These are phyloP conservation scores for Drosophila pachea DNA, from an alignment of 1,140 invertebrate genomes.

Conservation along the genomic window DNA sequence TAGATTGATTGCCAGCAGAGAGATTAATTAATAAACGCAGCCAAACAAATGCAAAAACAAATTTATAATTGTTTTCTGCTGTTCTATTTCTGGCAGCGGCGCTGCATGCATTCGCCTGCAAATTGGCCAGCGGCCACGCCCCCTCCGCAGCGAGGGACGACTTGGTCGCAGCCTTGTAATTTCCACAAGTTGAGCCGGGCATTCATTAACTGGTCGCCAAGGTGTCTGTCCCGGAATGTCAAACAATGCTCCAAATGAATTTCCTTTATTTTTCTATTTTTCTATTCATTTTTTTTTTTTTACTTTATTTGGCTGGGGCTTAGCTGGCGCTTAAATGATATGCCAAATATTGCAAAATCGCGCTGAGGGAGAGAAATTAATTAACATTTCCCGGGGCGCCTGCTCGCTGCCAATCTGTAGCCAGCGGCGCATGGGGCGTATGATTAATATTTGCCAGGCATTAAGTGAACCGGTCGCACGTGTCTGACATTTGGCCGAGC, in stretches of 20 bases:
- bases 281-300: slow-evolving; percentile 15
- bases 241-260: slow-evolving; percentile 65
- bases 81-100: not conserved
- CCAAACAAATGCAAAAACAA: slow-evolving; percentile 43
- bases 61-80: slow-evolving; percentile 50
- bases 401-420: slow-evolving; percentile 3
- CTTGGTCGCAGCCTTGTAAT: slow-evolving; percentile 33
- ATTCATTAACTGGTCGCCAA: slow-evolving; percentile 47
- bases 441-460: slow-evolving; percentile 61
- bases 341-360: slow-evolving; percentile 55
- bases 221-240: slow-evolving; percentile 54
- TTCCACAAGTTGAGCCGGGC: slow-evolving; percentile 28
- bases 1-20: slow-evolving; percentile 62
- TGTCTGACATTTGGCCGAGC: slow-evolving; percentile 18
- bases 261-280: slow-evolving; percentile 61
- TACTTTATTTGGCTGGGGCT: slow-evolving; percentile 5
- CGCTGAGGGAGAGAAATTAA: slow-evolving; percentile 51
- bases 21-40: slow-evolving; percentile 74
- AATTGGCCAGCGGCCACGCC: slow-evolving; percentile 40
- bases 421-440: slow-evolving; percentile 46
- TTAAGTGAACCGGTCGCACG: slow-evolving; percentile 29
- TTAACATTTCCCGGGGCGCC: slow-evolving; percentile 40
- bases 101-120: slow-evolving; percentile 26
- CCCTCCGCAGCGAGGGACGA: too few relatives aligned
- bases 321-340: slow-evolving; percentile 53